A percentile compares a stretch with the other conserved stretches of the same genome.
phyloP scores from a whole-genome alignment of 2,888 invertebrate genomes.

The Hypena proboscidalis region DNA sequence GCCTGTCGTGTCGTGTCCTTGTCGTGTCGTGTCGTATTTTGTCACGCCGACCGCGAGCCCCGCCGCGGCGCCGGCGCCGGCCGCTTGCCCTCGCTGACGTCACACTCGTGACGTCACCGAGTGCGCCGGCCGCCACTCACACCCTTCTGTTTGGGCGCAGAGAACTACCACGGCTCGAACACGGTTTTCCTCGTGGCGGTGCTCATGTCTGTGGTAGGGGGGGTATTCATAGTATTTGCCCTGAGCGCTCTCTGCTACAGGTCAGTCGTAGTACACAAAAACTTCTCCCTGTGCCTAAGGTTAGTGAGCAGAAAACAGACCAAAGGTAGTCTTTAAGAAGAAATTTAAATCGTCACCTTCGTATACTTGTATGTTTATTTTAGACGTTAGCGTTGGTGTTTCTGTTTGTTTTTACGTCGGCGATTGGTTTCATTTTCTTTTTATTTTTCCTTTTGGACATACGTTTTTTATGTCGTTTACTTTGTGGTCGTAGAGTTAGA shows the following conservation, averaged over 20 bases:
- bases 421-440: constrained; percentile 76
- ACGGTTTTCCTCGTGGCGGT: constrained; percentile 98
- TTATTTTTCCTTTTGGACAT: constrained; percentile 62
- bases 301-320: constrained; percentile 96
- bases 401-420: constrained; percentile 79
- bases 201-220: constrained; percentile 99
- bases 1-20: constrained; percentile 66
- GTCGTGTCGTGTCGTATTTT: constrained; percentile 42
- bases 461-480: constrained; percentile 74
- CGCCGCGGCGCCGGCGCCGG: constrained; percentile 64
- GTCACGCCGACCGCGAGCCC: constrained; percentile 50
- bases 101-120: constrained; percentile 54
- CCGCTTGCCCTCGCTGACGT: constrained; percentile 59
- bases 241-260: constrained; percentile 99
- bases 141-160: constrained; percentile 87
- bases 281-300: constrained; percentile 99
- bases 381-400: constrained; percentile 85
- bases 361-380: constrained; percentile 84
- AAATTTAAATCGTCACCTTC: constrained; percentile 85
- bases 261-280: constrained; percentile 99
- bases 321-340: constrained; percentile 88
- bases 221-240: constrained; percentile 99
- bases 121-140: constrained; percentile 60
- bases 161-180: constrained; percentile 98
- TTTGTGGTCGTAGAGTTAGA: constrained; percentile 82